Base-by-base conservation (phyloP, 2,888 invertebrate genomes). In the Chrysolina oricalcia region DNA sequence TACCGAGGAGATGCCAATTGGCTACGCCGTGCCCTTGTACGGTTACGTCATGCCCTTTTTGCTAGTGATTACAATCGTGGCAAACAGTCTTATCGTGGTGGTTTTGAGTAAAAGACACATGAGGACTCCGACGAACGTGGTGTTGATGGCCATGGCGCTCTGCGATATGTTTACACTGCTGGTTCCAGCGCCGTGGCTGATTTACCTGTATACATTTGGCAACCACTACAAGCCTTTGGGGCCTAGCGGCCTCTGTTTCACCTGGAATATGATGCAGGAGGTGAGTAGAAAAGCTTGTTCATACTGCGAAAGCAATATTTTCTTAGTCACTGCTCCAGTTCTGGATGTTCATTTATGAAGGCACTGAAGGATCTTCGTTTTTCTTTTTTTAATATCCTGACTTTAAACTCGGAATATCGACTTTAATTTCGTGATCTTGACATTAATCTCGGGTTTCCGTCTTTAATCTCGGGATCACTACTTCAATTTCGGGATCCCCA, bases 101-200 rank as follows among this genome's bases (percentile, higher is more conserved):
- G 97, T 98, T 0, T 91, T 98, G 43, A 94, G 96, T 74, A 95
- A 96, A 81, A 91, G 95, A 46, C 97, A 97, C 88, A 98, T 98
- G 98, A 89, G 95, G 40, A 96, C 96, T 0, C 97, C 97, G 0
- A 97, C 97, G 6, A 97, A 97, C 89, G 92, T 94, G n/a, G 95
- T 97, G 0, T 91, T 98, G 2, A 94, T 97, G 92, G 96, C 95
- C n/a, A 98, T 98, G 97, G 98, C 98, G 0, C 91, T 98, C 5
- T 96, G 97, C 82, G 98, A 98, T 89, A 95, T 97, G 93, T 93
- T 97, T 87, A 98, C 98, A 0, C 94, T 97, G 85, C 91, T 97
- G 70, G 94, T 97, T 86, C 97, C 97, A 0, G 94, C 97, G 0
- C 97, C 97, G 0, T 97, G 96, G 93, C 93, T 97, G 65, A 93